Percentiles rank a stretch among this genome's conserved stretches.
phyloP scores from a whole-genome alignment of 2,797 vertebrate species.

The Nannoperca obscura region DNA sequence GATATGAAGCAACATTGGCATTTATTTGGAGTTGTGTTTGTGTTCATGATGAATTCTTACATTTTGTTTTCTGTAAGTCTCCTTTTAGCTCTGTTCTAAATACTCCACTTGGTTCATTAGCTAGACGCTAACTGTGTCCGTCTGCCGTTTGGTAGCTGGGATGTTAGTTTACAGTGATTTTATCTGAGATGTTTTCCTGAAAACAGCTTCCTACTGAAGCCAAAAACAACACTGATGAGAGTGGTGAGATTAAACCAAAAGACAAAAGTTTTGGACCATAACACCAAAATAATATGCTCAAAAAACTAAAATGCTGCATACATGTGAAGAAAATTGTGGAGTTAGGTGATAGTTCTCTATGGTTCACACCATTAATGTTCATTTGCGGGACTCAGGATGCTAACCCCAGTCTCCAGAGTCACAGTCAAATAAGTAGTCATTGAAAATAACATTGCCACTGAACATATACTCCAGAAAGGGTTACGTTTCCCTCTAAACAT shows the following conservation, averaged over 20 bases:
- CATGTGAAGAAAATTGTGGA: background rate
- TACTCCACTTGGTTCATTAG: background rate
- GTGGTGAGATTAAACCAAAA: background rate
- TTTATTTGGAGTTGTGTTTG: background rate
- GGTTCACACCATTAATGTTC: background rate
- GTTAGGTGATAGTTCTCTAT: background rate
- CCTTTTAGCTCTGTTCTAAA: constrained; percentile 5
- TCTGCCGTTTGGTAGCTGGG: background rate
- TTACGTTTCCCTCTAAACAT: background rate
- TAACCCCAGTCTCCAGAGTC: background rate
- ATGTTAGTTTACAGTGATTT: background rate
- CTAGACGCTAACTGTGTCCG: background rate
- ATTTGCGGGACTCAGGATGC: background rate
- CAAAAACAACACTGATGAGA: background rate
- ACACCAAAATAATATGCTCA: background rate
- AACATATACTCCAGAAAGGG: background rate
- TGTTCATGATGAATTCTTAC: background rate
- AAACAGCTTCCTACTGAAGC: background rate
- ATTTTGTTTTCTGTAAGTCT: background rate
- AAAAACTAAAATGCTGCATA: background rate
- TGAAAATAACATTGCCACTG: background rate
- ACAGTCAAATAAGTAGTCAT: background rate
- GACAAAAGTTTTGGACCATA: background rate
- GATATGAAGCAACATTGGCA: background rate
- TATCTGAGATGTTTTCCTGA: too few species aligned